Evolutionary conservation across 2,888 invertebrate genomes (phyloP).

Genomic region (Stenolophus ochropezus): DNA sequence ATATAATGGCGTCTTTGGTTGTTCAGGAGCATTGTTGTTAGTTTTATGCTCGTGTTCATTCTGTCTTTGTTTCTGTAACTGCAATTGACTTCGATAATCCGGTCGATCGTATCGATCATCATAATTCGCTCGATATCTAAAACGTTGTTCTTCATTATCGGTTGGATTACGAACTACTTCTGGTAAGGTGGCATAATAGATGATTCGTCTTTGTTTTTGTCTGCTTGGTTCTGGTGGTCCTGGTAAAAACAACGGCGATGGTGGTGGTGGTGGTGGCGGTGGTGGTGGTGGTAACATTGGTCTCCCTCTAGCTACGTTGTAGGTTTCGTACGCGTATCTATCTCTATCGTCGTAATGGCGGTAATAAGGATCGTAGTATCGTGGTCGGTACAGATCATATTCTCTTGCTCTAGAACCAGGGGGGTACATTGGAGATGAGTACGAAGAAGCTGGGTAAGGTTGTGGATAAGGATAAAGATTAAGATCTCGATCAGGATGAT

Average conservation of each 20-base stretch:
- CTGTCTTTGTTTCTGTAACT: slow-evolving; percentile 65
- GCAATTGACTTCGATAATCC: neutral
- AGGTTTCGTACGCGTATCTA: slow-evolving; percentile 67
- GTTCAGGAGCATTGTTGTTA: slow-evolving; percentile 40
- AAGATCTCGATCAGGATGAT: neutral
- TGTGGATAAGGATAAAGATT: slow-evolving; percentile 8
- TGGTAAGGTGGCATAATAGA: slow-evolving; percentile 83
- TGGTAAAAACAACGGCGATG: slow-evolving; percentile 63
- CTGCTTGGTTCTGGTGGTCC: neutral
- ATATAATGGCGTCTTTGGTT: slow-evolving; percentile 65
- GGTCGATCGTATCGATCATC: slow-evolving; percentile 63
- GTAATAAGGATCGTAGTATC: slow-evolving; percentile 69
- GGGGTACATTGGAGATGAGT: neutral
- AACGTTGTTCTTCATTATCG: slow-evolving; percentile 26
- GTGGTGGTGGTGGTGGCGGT: slow-evolving; percentile 67
- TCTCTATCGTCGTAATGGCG: slow-evolving; percentile 62
- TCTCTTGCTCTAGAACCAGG: slow-evolving; percentile 63
- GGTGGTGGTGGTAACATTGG: slow-evolving; percentile 12
- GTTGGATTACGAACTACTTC: slow-evolving; percentile 79
- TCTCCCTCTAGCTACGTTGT: slow-evolving; percentile 64
- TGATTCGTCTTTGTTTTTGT: slow-evolving; percentile 78
- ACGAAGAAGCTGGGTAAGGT: slow-evolving; percentile 60
- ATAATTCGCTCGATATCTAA: slow-evolving; percentile 63
- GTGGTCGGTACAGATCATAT: slow-evolving; percentile 70
- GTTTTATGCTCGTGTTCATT: neutral